phyloP scores from a whole-genome alignment of 2,888 invertebrate genomes.

The Phaonia tiefii region DNA sequence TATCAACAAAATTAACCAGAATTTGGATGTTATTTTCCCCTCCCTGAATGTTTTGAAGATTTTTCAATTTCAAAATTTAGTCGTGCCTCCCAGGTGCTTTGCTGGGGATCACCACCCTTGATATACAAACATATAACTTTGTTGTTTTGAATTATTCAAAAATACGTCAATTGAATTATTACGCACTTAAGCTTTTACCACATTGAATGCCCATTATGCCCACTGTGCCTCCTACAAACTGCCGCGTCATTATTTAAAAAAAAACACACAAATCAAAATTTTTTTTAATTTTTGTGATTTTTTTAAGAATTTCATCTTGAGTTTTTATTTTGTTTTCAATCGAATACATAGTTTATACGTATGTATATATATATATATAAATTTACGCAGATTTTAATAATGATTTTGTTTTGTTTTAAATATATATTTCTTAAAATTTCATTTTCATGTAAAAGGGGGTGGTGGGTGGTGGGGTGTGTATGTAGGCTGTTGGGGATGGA shows the following conservation, averaged over 20 bases:
- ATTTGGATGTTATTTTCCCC: too few relatives aligned
- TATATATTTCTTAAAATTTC: not conserved
- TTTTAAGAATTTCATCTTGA: constrained; percentile 47
- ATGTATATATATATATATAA: constrained; percentile 42
- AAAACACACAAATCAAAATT: constrained; percentile 16
- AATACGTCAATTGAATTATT: too few relatives aligned
- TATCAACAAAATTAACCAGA: too few relatives aligned
- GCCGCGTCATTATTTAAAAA: constrained; percentile 29
- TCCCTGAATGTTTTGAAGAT: too few relatives aligned
- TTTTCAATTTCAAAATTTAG: too few relatives aligned
- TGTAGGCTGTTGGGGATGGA: not conserved
- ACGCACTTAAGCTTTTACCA: too few relatives aligned
- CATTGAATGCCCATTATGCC: too few relatives aligned
- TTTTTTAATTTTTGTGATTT: constrained; percentile 25
- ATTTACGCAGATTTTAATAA: constrained; percentile 51
- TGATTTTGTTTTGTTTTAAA: constrained; percentile 14
- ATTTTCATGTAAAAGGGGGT: not conserved
- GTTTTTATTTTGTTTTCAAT: constrained; percentile 48
- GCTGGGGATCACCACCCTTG: too few relatives aligned
- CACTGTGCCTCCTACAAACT: constrained; percentile 1
- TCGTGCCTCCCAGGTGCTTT: too few relatives aligned
- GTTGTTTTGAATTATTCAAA: too few relatives aligned
- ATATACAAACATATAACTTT: too few relatives aligned
- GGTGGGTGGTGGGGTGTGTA: not conserved
- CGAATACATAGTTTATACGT: constrained; percentile 4